Evolutionary conservation across 2,888 invertebrate genomes (phyloP).

Genomic region (Hypena proboscidalis): DNA sequence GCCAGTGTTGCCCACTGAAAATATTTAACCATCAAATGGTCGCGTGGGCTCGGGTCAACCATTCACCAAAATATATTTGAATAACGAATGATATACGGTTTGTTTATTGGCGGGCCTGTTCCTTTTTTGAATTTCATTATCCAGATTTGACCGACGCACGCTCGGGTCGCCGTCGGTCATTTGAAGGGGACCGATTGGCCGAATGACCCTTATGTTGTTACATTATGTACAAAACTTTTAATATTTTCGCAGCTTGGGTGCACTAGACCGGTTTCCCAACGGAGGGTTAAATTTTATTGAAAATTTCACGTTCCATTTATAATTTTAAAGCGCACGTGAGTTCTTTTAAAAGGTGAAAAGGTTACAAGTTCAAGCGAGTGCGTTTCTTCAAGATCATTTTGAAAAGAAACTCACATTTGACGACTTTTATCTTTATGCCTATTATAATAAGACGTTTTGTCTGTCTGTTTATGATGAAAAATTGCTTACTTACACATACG

Average conservation of each 20-base stretch:
- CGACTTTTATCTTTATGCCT: conserved; percentile 19
- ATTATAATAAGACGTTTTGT: conserved; percentile 14
- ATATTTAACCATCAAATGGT: conserved; percentile 82
- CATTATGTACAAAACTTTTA: conserved; percentile 74
- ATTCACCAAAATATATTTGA: conserved; percentile 81
- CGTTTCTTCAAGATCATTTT: conserved; percentile 46
- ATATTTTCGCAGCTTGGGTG: conserved; percentile 81
- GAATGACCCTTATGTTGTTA: conserved; percentile 71
- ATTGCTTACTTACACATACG: conserved; percentile 28
- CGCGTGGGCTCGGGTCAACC: conserved; percentile 83
- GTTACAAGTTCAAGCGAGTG: conserved; percentile 61
- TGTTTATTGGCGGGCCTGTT: conserved; percentile 84
- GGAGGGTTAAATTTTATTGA: conserved; percentile 63
- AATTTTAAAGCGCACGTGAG: conserved; percentile 73
- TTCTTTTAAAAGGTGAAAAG: conserved; percentile 73
- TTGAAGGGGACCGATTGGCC: conserved; percentile 63
- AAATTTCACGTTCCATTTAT: conserved; percentile 83
- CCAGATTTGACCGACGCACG: conserved; percentile 72
- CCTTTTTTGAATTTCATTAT: conserved; percentile 81
- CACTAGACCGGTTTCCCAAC: conserved; percentile 60
- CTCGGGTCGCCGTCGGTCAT: conserved; percentile 76
- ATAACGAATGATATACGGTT: conserved; percentile 84
- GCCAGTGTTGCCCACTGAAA: conserved; percentile 77
- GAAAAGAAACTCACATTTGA: conserved; percentile 12
- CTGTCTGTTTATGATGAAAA: conserved; percentile 5